These are phyloP conservation scores for Aradophagus sp. DNA, from an alignment of 1,140 invertebrate species.

Conservation along the genomic window DNA sequence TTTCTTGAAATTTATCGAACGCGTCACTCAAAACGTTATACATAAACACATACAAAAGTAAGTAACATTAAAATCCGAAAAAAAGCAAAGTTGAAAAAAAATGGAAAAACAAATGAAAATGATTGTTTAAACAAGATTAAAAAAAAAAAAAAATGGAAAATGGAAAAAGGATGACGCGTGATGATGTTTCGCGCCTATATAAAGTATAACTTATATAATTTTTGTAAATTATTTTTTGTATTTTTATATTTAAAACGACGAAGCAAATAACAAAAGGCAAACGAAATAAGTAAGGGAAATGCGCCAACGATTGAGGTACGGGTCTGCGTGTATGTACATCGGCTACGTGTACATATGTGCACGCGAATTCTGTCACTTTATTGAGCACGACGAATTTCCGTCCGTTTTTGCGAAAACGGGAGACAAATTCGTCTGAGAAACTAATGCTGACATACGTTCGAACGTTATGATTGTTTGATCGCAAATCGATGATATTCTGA, in stretches of 20 bases:
- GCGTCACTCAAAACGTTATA: constrained; percentile 49
- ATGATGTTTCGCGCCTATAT: no score
- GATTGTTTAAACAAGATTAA: constrained; percentile 14
- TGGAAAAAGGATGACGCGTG: constrained; percentile 34
- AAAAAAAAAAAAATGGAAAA: constrained; percentile 19
- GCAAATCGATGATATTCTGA: not conserved
- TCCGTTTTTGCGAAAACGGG: constrained; percentile 27
- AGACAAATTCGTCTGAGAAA: constrained; percentile 12
- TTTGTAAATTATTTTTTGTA: constrained; percentile 69
- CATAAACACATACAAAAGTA: constrained; percentile 30
- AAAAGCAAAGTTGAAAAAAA: constrained; percentile 13
- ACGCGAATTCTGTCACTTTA: constrained; percentile 15
- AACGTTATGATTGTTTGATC: constrained; percentile 5
- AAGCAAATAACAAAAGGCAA: constrained; percentile 15
- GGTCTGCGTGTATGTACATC: constrained; percentile 17
- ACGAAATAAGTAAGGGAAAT: constrained; percentile 25
- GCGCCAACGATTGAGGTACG: constrained; percentile 27
- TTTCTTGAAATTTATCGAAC: constrained; percentile 58
- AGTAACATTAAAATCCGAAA: no score
- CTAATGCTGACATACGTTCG: constrained; percentile 14
- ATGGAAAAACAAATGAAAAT: constrained; percentile 35
- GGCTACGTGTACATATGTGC: constrained; percentile 16
- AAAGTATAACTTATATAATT: no score
- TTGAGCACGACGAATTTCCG: constrained; percentile 23
- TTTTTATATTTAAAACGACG: constrained; percentile 57